Base-by-base conservation (phyloP, 2,113 vertebrate species). In the Megaleporinus macrocephalus region DNA sequence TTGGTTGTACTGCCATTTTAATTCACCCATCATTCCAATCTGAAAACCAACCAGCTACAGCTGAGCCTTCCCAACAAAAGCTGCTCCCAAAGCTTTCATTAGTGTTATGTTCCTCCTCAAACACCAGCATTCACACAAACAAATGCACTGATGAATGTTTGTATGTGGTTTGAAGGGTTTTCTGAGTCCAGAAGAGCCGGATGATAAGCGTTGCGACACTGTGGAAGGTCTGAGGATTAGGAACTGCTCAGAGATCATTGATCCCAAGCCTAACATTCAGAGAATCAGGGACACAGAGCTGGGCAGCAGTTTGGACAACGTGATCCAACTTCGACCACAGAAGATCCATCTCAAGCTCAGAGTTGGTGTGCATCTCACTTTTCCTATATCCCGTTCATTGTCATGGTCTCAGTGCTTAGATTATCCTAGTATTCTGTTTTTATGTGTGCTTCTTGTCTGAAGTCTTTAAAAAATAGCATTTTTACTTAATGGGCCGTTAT, bases 291-390 rank as follows among this genome's bases (percentile, higher is more conserved):
- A 92, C 71, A 20, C 36, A 62, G 86, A 89, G 0, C 81, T 94
- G 71, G 83, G 81, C 75, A 89, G 10, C 85, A 84, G 13, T 22
- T 3, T 16, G 20, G 61, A 53, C 13, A 84, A 65, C 2, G 78
- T 91, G 69, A 68, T 83, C 18, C 94, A 94, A 81, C 86, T 94
- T 53, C 86, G 89, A 0, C 94, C 94, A 0, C 93, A 94, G 84
- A 84, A 76, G 41, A 77, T 94, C 16, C 79, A 89, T 16, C 24
- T 93, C 20, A 84, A 81, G 0, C 88, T 94, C 30, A 88, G 93
- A 11, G 88, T 86, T 0, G 91, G 93, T 94, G 77, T 85, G 92
- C 15, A 4, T 4, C 13, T 76, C 10, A 27, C 72, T 30, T 55
- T 55, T 27, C 16, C 57, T 59, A 9, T 22, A n/a, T 9, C 57